Evolutionary conservation across 2,888 invertebrate genomes (phyloP).

Genomic region (Dicyrtomina minuta): DNA sequence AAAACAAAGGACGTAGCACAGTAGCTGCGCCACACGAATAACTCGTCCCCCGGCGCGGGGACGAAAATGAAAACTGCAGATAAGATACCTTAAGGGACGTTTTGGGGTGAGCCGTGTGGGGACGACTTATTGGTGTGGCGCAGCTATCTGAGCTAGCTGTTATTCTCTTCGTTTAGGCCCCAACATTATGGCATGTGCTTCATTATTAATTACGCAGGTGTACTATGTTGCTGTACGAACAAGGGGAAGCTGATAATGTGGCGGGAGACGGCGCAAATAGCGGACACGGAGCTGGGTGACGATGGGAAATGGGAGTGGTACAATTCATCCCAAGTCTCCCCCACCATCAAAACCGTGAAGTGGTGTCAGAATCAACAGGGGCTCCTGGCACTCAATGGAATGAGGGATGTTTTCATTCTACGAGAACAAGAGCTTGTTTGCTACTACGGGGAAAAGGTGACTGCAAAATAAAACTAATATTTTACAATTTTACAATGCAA

Average conservation of each 20-base stretch:
- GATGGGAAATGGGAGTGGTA: constrained; percentile 56
- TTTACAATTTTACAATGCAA: too few relatives aligned
- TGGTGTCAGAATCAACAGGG: constrained; percentile 74
- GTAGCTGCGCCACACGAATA: too few relatives aligned
- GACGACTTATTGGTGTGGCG: too few relatives aligned
- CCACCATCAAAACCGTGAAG: constrained; percentile 71
- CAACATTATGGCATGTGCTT: too few relatives aligned
- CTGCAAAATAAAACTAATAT: too few relatives aligned
- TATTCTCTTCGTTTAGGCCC: too few relatives aligned
- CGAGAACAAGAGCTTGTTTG: constrained; percentile 83
- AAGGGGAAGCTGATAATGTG: constrained; percentile 86
- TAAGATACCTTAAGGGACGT: too few relatives aligned
- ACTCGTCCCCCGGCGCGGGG: too few relatives aligned
- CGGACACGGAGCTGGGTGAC: constrained; percentile 59
- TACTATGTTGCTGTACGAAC: constrained; percentile 86
- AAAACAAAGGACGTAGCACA: too few relatives aligned
- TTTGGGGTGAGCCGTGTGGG: too few relatives aligned
- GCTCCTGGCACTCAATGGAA: constrained; percentile 59
- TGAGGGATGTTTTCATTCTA: constrained; percentile 75
- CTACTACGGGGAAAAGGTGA: constrained; percentile 71
- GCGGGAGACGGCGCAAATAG: constrained; percentile 58
- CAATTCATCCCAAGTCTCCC: constrained; percentile 69
- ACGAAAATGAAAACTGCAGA: too few relatives aligned
- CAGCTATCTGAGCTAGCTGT: too few relatives aligned
- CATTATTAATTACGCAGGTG: constrained; percentile 61